Evolutionary conservation across 2,113 vertebrate species (phyloP), one percentile per base, ranked within the genome.

Genomic region (Beaufortia kweichowensis): DNA sequence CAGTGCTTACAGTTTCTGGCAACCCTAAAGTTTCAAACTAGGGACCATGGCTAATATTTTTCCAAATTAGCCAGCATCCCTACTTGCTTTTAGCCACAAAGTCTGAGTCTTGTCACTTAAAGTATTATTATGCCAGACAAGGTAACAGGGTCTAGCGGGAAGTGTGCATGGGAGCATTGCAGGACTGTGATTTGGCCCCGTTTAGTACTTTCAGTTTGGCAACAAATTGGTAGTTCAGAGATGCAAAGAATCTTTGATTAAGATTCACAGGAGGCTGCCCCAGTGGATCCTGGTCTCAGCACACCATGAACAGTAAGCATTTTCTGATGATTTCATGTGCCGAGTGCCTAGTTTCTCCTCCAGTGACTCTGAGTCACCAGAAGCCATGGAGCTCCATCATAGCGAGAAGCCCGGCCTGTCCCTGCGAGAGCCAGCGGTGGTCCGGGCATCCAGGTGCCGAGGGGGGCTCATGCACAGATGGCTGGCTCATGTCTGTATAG

Each of bases 241-340:
- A 70, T 86, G 85, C 79, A 80, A 72, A 84, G 84, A 85, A 59
- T 55, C 68, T 76, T 79, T 84, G 82, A 83, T 84, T 82, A 81
- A 82, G 79, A 82, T 83, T 83, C 76, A 35, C 70, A 77, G 78
- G 78, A 77, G 63, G 28, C 56, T 46, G 33, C 71, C 82, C 82
- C 75, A 72, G 77, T 70, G 80, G 83, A 86, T 57, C 77, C 60
- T 84, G 67, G 79, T 85, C 67, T 78, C 56, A 83, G 77, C 82
- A 82, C 81, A 77, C 84, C 81, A 78, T 75, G 73, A 64, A 73
- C 80, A 75, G 83, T 28, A 82, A 87, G 80, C 82, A 84, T 62
- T 81, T 82, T 79, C 69, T 75, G 26, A 33, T 23, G 10, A 15
- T 6, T 33, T 3, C 11, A 29, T 55, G 46, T 48, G 19, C 9